Evolutionary conservation across 2,113 vertebrate species (phyloP).

Genomic region (Pterocles gutturalis): DNA sequence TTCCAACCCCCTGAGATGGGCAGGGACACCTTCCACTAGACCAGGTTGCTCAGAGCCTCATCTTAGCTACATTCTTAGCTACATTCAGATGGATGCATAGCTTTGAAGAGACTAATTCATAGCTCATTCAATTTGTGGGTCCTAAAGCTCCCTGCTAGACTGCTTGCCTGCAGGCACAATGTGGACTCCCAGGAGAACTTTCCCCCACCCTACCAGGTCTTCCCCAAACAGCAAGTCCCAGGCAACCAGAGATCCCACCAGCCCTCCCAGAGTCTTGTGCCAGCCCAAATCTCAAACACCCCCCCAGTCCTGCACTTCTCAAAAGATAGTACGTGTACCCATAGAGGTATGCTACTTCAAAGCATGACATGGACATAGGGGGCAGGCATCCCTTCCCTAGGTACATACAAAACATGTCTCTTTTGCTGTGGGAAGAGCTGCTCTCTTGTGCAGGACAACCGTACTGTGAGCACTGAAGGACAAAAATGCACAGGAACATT

Average conservation of each 20-base stretch:
- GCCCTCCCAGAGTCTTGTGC: not conserved
- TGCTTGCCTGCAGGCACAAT: not conserved
- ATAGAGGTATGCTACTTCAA: not conserved
- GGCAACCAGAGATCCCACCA: not conserved
- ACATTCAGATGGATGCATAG: not conserved
- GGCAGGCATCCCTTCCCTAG: not conserved
- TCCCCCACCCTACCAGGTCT: not conserved
- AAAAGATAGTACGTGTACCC: accelerated
- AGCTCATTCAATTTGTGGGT: not conserved
- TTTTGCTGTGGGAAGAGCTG: not conserved
- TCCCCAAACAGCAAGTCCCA: not conserved
- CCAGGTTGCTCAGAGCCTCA: too few species aligned
- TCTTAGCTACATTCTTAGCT: too few species aligned
- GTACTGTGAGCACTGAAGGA: not conserved
- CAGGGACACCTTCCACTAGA: too few species aligned
- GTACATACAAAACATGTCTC: not conserved
- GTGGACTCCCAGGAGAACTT: accelerated
- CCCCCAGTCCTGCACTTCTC: not conserved
- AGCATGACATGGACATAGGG: not conserved
- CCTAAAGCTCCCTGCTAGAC: not conserved
- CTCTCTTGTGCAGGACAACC: not conserved
- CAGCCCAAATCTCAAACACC: not conserved
- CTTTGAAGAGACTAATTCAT: not conserved
- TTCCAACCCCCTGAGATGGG: too few species aligned
- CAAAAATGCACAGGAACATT: not conserved